Conservation (phyloP, 2,113 vertebrate species). For the Hydrochoerus hydrochaeris region DNA sequence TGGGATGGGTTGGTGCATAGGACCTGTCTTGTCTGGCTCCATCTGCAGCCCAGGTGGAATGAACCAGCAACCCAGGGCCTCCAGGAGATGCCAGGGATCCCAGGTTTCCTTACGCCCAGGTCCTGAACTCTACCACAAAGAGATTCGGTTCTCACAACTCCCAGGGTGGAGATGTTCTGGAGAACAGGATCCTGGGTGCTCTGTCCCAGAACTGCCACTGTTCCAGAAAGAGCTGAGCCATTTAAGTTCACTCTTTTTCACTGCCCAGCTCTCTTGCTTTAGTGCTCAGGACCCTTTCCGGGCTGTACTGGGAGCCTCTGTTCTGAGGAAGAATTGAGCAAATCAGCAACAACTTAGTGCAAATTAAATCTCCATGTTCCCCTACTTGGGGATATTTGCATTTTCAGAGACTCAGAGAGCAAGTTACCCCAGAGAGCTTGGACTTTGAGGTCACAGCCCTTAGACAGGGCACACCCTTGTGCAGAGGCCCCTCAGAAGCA, state of each 20-base stretch:
- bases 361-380: not conserved
- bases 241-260: not conserved
- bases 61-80: too few species aligned
- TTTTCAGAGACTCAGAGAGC: not conserved
- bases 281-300: not conserved
- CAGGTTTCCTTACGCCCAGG: not conserved
- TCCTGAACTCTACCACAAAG: not conserved
- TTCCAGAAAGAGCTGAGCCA: not conserved
- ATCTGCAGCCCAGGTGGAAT: not conserved
- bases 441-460: not conserved
- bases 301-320: not conserved
- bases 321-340: not conserved
- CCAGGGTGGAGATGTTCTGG: too few species aligned
- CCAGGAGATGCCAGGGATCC: not conserved
- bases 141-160: not conserved
- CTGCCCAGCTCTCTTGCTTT: not conserved
- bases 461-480: not conserved
- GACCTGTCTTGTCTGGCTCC: not conserved
- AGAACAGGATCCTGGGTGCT: not conserved
- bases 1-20: rapidly evolving
- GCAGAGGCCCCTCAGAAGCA: not conserved
- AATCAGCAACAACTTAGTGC: not conserved
- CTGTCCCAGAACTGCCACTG: not conserved
- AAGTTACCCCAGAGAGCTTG: not conserved
- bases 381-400: not conserved